Base-by-base conservation (phyloP, 1,140 invertebrate genomes). In the Bacillus rossius region DNA sequence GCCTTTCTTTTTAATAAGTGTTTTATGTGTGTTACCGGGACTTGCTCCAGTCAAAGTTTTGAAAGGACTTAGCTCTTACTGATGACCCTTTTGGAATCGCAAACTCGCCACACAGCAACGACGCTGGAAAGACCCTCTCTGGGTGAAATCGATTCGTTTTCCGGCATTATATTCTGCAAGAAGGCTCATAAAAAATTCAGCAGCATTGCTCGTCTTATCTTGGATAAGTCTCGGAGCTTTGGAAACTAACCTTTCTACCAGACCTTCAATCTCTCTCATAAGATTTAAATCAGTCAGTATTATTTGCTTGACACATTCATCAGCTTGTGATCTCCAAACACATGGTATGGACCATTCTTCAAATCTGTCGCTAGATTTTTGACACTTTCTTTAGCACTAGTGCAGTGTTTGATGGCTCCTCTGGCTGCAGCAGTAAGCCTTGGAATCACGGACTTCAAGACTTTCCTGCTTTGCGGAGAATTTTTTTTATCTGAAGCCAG, bases 301-400 rank as follows among this genome's bases (percentile, higher is more conserved):
- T 10, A 34, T 7, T 10, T 7, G 29, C 10, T 34, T 34, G 4
- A 7, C 29, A 34, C 29, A 34, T 7, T 34, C 29, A 4, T 34
- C 29, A 34, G 29, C 10, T 34, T 34, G n/a, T 59, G 57, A 2
- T 34, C 29, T 17, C 57, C 57, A 19, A 59, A 59, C 14, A 55
- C 48, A 43, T 34, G 29, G 10, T 59, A 41, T 34, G 57, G 50
- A 26, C 50, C 34, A 14, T 22, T 17, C 14, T 22, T 16, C 1
- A 41, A 16, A 17, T 49, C 13, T 26, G 8, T 34, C 1, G 53
- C 4, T 0, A 29, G 42, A 17, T 60, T 51, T 17, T 53, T 50
- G n/a, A 23, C 26, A 10, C 5, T 34, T 10, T 34, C 29, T 34
- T 34, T 34, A 10, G 3, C 8, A n/a, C 29, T 4, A 34, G 29